Percentiles rank a stretch among this genome's conserved stretches.
Conservation (phyloP, 2,113 vertebrate genomes). For the Chroicocephalus ridibundus region DNA sequence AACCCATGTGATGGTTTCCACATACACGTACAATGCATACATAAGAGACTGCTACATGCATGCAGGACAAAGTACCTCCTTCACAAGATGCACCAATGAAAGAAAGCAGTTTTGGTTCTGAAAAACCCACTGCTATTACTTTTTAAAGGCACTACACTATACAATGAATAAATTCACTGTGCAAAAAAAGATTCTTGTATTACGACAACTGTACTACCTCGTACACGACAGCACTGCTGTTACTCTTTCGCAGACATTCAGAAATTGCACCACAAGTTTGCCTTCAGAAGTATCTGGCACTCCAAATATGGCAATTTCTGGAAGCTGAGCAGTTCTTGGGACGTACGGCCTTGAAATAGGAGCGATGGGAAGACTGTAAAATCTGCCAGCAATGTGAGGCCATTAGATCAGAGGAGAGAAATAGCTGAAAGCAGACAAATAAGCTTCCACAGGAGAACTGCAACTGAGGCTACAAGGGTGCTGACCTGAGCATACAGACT, state of each 20-base stretch:
- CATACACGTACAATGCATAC: accelerated
- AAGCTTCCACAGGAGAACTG: neutral
- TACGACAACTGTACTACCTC: accelerated
- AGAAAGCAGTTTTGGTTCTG: neutral
- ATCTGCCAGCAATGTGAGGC: neutral
- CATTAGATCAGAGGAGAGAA: neutral
- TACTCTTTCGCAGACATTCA: neutral
- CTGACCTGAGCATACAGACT: neutral
- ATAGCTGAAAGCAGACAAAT: neutral
- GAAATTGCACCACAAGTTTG: accelerated
- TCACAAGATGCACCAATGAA: neutral
- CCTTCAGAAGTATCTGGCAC: neutral
- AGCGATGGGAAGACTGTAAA: neutral
- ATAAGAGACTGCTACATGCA: neutral
- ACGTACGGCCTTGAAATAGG: accelerated
- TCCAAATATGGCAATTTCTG: neutral
- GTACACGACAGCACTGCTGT: accelerated
- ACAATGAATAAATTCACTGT: neutral
- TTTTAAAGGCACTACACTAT: neutral
- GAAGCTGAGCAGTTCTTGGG: neutral
- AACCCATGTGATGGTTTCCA: neutral
- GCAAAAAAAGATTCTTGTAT: neutral
- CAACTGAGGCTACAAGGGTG: neutral
- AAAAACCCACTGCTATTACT: neutral
- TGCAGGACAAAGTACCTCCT: neutral